Evolutionary conservation across 2,888 invertebrate genomes (phyloP).

Genomic region (Drosophila nigricruria): DNA sequence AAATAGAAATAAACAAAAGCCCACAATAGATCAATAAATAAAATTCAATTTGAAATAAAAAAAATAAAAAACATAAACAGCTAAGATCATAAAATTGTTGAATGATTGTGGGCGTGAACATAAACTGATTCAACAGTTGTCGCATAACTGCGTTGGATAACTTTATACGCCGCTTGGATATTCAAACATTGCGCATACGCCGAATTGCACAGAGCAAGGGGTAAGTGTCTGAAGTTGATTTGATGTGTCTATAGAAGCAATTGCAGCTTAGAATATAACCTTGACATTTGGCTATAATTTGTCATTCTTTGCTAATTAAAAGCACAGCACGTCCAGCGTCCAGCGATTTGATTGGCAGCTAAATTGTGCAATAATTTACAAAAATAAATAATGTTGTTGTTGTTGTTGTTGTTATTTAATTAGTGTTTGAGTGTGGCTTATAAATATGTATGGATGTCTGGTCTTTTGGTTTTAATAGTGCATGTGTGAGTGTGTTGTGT

Average conservation of each 20-base stretch:
- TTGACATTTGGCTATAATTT: slow-evolving; percentile 71
- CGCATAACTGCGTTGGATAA: slow-evolving; percentile 2
- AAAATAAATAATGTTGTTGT: slow-evolving; percentile 27
- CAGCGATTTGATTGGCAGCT: slow-evolving; percentile 69
- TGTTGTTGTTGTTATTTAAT: slow-evolving; percentile 56
- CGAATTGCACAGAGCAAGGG: slow-evolving; percentile 43
- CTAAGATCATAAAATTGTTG: slow-evolving; percentile 26
- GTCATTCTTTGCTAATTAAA: slow-evolving; percentile 72
- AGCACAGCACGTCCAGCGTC: slow-evolving; percentile 56
- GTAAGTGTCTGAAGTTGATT: slow-evolving; percentile 46
- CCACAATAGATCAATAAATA: slow-evolving; percentile 51
- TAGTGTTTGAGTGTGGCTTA: slow-evolving; percentile 66
- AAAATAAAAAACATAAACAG: slow-evolving; percentile 26
- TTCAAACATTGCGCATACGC: slow-evolving; percentile 51
- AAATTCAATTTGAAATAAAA: not conserved
- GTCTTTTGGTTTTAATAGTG: slow-evolving; percentile 38
- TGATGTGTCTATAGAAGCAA: slow-evolving; percentile 7
- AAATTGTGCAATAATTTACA: slow-evolving; percentile 63
- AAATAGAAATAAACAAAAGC: slow-evolving; percentile 21
- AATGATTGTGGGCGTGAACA: slow-evolving; percentile 70
- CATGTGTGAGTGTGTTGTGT: slow-evolving; percentile 23
- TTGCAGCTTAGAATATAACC: slow-evolving; percentile 43
- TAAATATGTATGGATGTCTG: slow-evolving; percentile 52
- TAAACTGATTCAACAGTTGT: slow-evolving; percentile 36
- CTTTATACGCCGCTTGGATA: slow-evolving; percentile 37